Evolutionary conservation across 1,140 invertebrate species (phyloP), one percentile per base, ranked within the genome.

Genomic region (Eupristina koningsbergeri): DNA sequence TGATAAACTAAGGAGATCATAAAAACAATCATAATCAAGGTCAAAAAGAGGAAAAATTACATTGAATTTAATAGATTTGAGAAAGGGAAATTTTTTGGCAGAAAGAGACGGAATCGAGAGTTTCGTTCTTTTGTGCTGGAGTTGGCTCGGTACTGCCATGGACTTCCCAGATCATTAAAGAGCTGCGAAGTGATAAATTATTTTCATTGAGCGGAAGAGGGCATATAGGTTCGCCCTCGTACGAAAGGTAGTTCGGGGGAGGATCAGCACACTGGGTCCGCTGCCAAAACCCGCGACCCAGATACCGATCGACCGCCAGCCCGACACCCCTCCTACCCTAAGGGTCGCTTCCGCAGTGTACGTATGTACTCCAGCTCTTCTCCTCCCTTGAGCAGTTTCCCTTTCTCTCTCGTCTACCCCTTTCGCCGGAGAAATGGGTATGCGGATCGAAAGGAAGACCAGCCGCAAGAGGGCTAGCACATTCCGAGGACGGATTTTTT

Each of bases 271-370:
- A 15, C 8, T 86, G 85, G 86, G 83, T 86, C 86, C 88, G 89
- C 89, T 91, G 90, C 91, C 91, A 91, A 92, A 91, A 92, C 90
- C 90, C 90, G 90, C 91, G 90, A 92, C 91, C 90, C 89, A 92
- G 91, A 92, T 92, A 91, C 90, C 88, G 90, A 92, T 92, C 91
- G 91, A 92, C 90, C 90, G 90, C 90, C 89, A 86, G 31, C 47
- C 13, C 41, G n/a, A n/a, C n/a, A 63, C 17, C 17, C 29, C 61
- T 36, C 19, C 3, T 26, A 36, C 76, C 50, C n/a, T 41, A n/a
- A 58, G 58, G 50, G 26, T 61, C 47, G 64, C 47, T 76, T 77
- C 79, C 84, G 79, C 79, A 81, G 84, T 81, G 78, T 39, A 81
- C 84, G 79, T 81, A 81, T 78, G 79, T 67, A 75, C 76, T 79